Percentiles rank a stretch among this genome's conserved stretches.
Evolutionary conservation across 2,797 vertebrate species (phyloP).

Genomic region (Macroramphosus scolopax): DNA sequence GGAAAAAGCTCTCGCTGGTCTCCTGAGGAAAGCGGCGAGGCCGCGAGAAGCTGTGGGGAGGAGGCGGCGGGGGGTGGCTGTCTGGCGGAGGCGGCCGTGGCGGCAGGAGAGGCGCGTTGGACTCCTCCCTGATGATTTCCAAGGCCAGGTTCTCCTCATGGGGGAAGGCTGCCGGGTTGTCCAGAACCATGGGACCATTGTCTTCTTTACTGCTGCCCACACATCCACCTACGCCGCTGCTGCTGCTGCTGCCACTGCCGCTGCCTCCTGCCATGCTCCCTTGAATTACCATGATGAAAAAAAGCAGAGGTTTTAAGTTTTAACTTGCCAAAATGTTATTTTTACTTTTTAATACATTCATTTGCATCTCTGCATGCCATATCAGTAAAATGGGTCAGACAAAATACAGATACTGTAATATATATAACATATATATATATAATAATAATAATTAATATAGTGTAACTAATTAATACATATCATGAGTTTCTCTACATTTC

Average conservation of each 20-base stretch:
- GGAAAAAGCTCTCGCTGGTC: conserved; percentile 96
- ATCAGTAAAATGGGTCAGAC: too few species aligned
- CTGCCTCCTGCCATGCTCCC: conserved; percentile 71
- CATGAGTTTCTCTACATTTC: too few species aligned
- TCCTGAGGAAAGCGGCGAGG: conserved; percentile 89
- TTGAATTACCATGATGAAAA: conserved; percentile 33
- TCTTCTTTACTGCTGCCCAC: conserved; percentile 68
- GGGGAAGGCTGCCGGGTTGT: conserved; percentile 84
- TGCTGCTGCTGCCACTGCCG: conserved; percentile 68
- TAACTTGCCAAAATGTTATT: too few species aligned
- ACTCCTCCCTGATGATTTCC: conserved; percentile 96
- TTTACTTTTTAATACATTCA: too few species aligned
- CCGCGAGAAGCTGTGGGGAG: conserved; percentile 86
- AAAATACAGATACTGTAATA: too few species aligned
- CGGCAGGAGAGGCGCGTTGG: conserved; percentile 90
- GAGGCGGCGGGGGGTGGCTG: conserved; percentile 83
- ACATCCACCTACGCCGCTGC: conserved; percentile 72
- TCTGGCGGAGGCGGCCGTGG: conserved; percentile 85
- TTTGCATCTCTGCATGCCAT: too few species aligned
- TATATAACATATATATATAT: too few species aligned
- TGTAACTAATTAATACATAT: too few species aligned
- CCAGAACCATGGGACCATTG: conserved; percentile 78
- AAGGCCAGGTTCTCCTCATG: conserved; percentile 90
- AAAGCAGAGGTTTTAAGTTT: neutral
- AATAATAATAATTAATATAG: too few species aligned